Base-by-base conservation (phyloP, 2,888 invertebrate genomes). In the Elmis aenea region DNA sequence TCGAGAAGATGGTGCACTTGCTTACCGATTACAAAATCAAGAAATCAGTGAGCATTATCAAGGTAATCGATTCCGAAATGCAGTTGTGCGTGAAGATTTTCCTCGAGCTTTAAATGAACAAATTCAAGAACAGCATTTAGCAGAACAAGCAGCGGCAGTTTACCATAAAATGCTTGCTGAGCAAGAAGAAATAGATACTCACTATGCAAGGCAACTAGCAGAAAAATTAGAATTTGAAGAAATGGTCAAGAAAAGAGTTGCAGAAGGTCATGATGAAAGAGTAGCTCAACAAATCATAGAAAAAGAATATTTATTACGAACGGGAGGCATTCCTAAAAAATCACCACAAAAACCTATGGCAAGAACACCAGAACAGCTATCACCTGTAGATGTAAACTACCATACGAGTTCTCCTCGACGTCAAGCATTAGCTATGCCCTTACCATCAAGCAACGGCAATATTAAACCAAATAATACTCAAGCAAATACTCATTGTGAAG, bases 1-100 rank as follows among this genome's bases (percentile, higher is more conserved):
- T 16, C 79, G 85, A 55, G 89, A 89, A 70, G 89, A 89, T 66
- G 82, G 84, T 46, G 88, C 85, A 10, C 64, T 88, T 55, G 88
- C 89, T 5, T 82, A 87, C 65, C 77, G 79, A 50, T 71, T 89
- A 16, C 89, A 89, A 65, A 81, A 81, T 56, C 79, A 88, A 72
- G 88, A 89, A 71, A 85, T 87, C 79, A 73, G 71, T 14, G 79
- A 83, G 54, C 88, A 88, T 64, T 82, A 85, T 57, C 79, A 79
- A 30, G 79, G 83, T 33, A 89, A 89, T 67, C 78, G 81, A 50
- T 76, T 72, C 39, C 74, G 85, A 35, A 85, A 86, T 68, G 82
- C 83, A 3, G 75, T 83, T 34, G 84, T 88, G 3, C 71, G 88
- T 22, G 82, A 85, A 57, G 89, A 89, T 66, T 76, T 85, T 54